A percentile compares a stretch with the other conserved stretches of the same genome.
Conservation (phyloP, 2,888 invertebrate species). For the Eupelmus urozonus region DNA sequence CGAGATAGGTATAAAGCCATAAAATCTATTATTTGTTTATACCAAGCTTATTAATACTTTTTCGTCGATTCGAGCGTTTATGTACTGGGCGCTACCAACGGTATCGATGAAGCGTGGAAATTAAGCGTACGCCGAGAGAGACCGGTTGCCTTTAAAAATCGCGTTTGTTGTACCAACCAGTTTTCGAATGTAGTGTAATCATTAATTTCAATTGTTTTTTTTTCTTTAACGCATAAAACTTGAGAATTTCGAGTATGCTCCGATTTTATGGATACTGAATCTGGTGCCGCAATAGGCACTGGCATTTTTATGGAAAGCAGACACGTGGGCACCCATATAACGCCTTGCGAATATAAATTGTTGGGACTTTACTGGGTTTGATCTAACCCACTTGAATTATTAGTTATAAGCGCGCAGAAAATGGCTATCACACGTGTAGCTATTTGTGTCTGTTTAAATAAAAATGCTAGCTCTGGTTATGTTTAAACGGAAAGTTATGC, state of each 20-base stretch:
- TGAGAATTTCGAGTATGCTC: not conserved
- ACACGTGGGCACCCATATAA: not conserved
- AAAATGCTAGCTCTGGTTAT: not conserved
- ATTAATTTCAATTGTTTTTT: constrained; percentile 3
- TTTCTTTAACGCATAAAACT: not conserved
- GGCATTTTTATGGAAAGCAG: constrained; percentile 12
- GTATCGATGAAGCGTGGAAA: constrained; percentile 18
- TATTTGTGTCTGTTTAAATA: not conserved
- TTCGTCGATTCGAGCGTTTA: not conserved
- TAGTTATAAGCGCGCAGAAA: not conserved
- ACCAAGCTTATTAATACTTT: not conserved
- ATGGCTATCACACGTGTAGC: not conserved
- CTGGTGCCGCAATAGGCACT: no score
- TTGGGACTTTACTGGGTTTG: not conserved
- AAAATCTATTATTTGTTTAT: no score
- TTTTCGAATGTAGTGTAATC: not conserved
- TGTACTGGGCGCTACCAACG: constrained; percentile 1
- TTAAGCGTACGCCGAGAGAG: not conserved
- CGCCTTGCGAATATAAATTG: constrained; percentile 1
- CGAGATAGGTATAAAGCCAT: not conserved
- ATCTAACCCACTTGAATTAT: constrained; percentile 27
- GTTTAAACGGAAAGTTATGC: no score
- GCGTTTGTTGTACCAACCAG: not conserved
- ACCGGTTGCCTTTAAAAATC: constrained; percentile 4
- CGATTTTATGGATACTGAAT: constrained; percentile 6